Conservation (phyloP, 2,797 vertebrate species). For the Pangasius djambal region DNA sequence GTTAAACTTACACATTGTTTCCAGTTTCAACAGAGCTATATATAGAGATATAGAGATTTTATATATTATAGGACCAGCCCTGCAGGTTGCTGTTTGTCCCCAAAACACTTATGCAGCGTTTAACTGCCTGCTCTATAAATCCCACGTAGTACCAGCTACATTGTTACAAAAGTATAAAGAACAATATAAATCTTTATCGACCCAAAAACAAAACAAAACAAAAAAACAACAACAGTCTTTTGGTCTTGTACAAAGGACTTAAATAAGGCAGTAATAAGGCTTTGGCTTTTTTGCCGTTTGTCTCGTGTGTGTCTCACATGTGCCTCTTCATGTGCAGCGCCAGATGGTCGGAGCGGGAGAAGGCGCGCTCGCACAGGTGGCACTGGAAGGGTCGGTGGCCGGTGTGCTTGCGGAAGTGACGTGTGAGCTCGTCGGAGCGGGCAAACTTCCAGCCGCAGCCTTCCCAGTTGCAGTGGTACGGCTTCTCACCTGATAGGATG, state of each 20-base stretch:
- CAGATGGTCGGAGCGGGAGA: slow-evolving; percentile 96
- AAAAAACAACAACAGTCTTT: slow-evolving; percentile 61
- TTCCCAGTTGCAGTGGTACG: slow-evolving; percentile 98
- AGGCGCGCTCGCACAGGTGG: slow-evolving; percentile 95
- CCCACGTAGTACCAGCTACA: slow-evolving; percentile 87
- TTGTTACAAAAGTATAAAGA: slow-evolving; percentile 74
- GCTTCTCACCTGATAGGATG: slow-evolving; percentile 88
- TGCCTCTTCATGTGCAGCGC: slow-evolving; percentile 99
- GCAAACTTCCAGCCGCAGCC: slow-evolving; percentile 99
- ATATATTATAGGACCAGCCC: slow-evolving; percentile 77
- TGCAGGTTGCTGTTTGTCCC: slow-evolving; percentile 71
- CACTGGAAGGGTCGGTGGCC: slow-evolving; percentile 98
- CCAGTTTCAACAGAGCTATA: slow-evolving; percentile 67
- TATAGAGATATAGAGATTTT: neutral
- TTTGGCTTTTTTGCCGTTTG: slow-evolving; percentile 10
- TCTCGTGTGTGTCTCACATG: slow-evolving; percentile 78
- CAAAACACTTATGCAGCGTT: slow-evolving; percentile 73
- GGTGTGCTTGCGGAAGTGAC: slow-evolving; percentile 99
- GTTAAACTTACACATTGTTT: slow-evolving; percentile 76
- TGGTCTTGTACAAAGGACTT: slow-evolving; percentile 73
- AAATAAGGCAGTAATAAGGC: slow-evolving; percentile 70
- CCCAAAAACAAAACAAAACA: slow-evolving; percentile 46
- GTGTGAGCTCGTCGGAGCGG: slow-evolving; percentile 94
- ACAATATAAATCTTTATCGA: slow-evolving; percentile 72
- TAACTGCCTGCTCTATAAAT: slow-evolving; percentile 59